Conservation (phyloP, 1,140 invertebrate genomes). For the Magallana angulata region DNA sequence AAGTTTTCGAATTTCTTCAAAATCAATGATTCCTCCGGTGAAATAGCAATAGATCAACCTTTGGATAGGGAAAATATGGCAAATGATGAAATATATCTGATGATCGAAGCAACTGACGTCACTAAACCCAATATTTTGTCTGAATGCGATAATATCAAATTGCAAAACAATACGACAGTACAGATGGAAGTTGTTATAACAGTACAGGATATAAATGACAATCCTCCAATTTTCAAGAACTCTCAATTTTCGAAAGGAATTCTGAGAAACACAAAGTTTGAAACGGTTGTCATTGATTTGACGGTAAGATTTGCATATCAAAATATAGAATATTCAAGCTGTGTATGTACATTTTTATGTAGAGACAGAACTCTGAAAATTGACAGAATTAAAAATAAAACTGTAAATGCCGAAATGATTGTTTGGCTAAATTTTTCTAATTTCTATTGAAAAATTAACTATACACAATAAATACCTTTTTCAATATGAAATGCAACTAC, state of each 20-base stretch:
- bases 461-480: too few species aligned
- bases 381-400: neutral
- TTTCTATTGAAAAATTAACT: too few species aligned
- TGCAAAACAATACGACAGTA: neutral
- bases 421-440: too few species aligned
- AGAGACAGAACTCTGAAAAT: neutral
- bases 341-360: too few species aligned
- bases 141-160: neutral
- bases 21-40: neutral
- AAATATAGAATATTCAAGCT: too few species aligned
- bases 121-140: conserved; percentile 8
- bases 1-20: neutral
- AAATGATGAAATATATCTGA: neutral
- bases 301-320: neutral
- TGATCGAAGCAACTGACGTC: neutral
- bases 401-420: too few species aligned
- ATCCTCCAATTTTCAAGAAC: conserved; percentile 12
- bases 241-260: neutral
- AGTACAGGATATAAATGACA: conserved; percentile 5
- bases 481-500: too few species aligned
- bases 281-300: neutral
- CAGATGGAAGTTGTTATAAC: neutral
- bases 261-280: conserved; percentile 5
- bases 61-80: neutral
- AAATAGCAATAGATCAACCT: neutral